Conservation (phyloP, 2,113 vertebrate species). For the Mesocricetus auratus region DNA sequence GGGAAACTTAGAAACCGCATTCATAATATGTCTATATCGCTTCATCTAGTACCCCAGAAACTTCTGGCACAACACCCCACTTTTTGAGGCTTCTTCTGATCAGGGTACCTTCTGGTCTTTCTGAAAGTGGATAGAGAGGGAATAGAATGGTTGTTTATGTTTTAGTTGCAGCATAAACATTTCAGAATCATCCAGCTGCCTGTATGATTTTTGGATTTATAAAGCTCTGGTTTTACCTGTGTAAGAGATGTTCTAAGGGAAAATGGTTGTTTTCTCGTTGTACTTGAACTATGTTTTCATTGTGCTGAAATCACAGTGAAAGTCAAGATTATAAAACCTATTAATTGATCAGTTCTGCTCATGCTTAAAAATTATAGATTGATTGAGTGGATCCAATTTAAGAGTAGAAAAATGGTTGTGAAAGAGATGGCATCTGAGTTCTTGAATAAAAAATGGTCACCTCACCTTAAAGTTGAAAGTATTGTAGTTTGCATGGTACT, state of each 20-base stretch:
- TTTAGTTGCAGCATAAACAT: not conserved
- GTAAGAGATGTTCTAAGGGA: not conserved
- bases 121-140: not conserved
- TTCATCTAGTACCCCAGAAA: not conserved
- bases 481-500: not conserved
- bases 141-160: not conserved
- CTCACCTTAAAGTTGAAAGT: conserved; percentile 22
- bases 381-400: conserved; percentile 26
- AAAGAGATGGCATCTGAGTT: conserved; percentile 14
- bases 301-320: conserved; percentile 47
- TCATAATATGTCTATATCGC: conserved; percentile 19
- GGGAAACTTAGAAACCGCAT: conserved; percentile 47
- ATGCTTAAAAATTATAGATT: conserved; percentile 44
- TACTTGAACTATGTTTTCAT: not conserved
- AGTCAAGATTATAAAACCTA: not conserved
- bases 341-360: conserved; percentile 14
- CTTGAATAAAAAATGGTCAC: conserved; percentile 2
- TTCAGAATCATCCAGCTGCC: not conserved
- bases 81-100: conserved; percentile 11
- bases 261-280: conserved; percentile 17
- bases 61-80: not conserved
- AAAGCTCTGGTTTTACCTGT: conserved; percentile 33
- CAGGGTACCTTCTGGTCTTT: conserved; percentile 25
- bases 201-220: conserved; percentile 21
- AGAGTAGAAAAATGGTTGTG: not conserved